phyloP scores from a whole-genome alignment of 23 tunicate genomes.

The Aplidium turbinatum region DNA sequence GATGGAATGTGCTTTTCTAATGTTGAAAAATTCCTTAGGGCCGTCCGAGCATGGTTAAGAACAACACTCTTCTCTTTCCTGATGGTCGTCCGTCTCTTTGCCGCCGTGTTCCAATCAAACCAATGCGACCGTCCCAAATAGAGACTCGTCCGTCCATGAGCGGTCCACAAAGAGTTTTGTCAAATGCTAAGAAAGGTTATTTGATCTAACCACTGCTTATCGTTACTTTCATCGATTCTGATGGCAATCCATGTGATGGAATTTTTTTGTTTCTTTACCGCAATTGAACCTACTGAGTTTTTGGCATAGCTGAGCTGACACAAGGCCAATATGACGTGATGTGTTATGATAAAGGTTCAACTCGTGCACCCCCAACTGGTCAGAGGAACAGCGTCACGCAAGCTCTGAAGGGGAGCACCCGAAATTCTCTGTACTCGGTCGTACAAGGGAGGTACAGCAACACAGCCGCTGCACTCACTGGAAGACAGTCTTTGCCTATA shows the following conservation, averaged over 20 bases:
- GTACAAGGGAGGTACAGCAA: slow-evolving; percentile 41
- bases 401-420: not conserved
- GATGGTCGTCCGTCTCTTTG: slow-evolving; percentile 83
- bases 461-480: not conserved
- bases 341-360: not conserved
- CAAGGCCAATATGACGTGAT: no score
- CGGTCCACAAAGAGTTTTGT: slow-evolving; percentile 57
- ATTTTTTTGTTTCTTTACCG: no score
- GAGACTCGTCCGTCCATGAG: slow-evolving; percentile 28
- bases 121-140: not conserved
- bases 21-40: no score
- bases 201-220: no score
- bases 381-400: not conserved
- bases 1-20: no score
- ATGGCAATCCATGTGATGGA: no score
- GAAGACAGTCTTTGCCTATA: slow-evolving; percentile 11
- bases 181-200: slow-evolving; percentile 22
- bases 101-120: slow-evolving; percentile 55
- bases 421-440: slow-evolving; percentile 45
- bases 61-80: slow-evolving; percentile 48
- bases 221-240: no score
- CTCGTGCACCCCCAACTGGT: not conserved
- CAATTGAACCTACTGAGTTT: no score
- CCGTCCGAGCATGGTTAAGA: slow-evolving; percentile 34
- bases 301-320: no score